phyloP scores from a whole-genome alignment of 2,797 vertebrate species.

The Oophaga sylvatica region DNA sequence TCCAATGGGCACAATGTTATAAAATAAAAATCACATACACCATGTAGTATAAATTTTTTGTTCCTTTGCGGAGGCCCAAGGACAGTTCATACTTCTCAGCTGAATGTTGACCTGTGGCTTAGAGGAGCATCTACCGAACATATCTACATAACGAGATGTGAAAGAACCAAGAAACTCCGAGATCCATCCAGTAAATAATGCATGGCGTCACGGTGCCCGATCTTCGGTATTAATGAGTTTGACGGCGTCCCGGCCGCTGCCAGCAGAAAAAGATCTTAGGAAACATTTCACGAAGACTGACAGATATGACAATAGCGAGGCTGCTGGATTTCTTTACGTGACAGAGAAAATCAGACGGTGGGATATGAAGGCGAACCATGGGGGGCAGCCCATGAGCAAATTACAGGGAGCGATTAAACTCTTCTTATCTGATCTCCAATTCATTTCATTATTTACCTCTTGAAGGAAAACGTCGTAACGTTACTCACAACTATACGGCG shows the following conservation, averaged over 20 bases:
- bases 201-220: neutral
- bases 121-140: too few species aligned
- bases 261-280: neutral
- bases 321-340: neutral
- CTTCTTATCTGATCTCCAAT: neutral
- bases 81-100: too few species aligned
- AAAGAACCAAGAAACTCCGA: too few species aligned
- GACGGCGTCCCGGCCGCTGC: neutral
- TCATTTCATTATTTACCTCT: neutral
- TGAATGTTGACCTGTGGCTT: too few species aligned
- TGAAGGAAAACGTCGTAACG: neutral
- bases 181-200: neutral
- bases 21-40: too few species aligned
- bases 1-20: too few species aligned
- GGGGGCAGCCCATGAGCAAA: neutral
- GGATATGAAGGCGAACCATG: neutral
- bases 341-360: neutral
- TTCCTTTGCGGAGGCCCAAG: too few species aligned
- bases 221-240: neutral
- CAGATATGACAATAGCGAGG: neutral
- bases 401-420: neutral
- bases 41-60: too few species aligned
- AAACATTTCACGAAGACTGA: neutral
- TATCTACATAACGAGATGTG: too few species aligned
- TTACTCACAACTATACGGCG: neutral